Evolutionary conservation across 1,140 invertebrate genomes (phyloP), one percentile per base, ranked within the genome.

Genomic region (Drosophila pseudoobscura): DNA sequence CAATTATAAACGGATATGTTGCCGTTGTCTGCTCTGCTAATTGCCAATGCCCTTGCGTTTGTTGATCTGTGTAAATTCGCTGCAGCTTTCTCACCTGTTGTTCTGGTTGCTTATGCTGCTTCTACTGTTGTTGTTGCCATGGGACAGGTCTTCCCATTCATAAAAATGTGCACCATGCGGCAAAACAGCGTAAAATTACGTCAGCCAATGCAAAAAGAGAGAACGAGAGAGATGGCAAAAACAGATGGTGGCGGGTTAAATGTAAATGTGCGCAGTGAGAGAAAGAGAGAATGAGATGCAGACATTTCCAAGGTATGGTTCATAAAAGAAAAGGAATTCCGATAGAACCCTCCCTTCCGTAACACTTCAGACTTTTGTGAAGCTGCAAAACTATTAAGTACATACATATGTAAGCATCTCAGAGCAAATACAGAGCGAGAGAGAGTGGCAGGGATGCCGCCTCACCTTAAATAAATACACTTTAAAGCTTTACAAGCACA

Each of bases 141-240:
- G 52, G 31, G 35, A 39, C 20, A 29, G 63, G 57, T 57, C 82
- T 82, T 87, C 78, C 82, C 80, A 85, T 85, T 85, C 82, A 85
- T 82, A 87, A 85, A 85, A 82, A 52, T 59, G 58, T 50, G 82
- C 68, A 75, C 62, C 82, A 82, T 83, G 75, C 65, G 75, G 82
- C 82, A 85, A 85, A 44, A 26, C 50, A 66, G 62, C 62, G 69
- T 68, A 58, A 62, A 82, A 55, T 85, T 85, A 68, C 82, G 62
- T 85, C 80, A 85, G 80, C 80, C 77, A 87, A 71, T 49, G 43
- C n/a, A 35, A 43, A 53, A 49, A 6, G 17, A 43, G 7, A 49
- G 41, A 35, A 39, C 39, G 45, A 55, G 56, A 71, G 66, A 71
- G 66, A 49, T 61, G 20, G 47, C 35, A 54, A 71, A 43, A 63